Percentiles rank a stretch among this genome's conserved stretches.
Evolutionary conservation across 1,140 invertebrate species (phyloP).

Genomic region (Cotesia typhae): DNA sequence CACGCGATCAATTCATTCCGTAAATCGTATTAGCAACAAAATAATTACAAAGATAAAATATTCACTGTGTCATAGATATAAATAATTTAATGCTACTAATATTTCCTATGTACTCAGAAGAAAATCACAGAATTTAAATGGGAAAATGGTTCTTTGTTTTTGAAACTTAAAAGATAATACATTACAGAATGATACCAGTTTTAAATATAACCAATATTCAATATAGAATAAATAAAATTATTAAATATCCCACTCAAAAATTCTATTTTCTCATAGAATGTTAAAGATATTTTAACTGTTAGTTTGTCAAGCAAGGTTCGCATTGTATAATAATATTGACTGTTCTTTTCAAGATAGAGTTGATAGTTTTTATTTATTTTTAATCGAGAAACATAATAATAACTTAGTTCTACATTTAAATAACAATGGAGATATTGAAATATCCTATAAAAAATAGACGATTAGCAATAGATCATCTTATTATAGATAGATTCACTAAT

Average conservation of each 20-base stretch:
- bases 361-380: too few species aligned
- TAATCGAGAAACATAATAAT: too few species aligned
- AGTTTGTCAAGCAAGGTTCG: background rate
- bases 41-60: background rate
- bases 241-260: background rate
- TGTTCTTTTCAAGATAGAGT: background rate
- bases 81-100: background rate
- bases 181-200: background rate
- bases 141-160: background rate
- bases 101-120: background rate
- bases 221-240: background rate
- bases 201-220: background rate
- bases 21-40: background rate
- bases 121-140: slow-evolving; percentile 1
- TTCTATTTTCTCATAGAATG: background rate
- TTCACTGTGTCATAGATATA: background rate
- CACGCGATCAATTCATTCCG: background rate
- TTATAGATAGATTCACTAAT: too few species aligned
- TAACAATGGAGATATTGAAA: slow-evolving; percentile 1
- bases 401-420: too few species aligned
- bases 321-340: background rate
- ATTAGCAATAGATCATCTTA: too few species aligned
- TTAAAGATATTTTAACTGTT: background rate
- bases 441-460: background rate
- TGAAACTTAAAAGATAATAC: background rate